Conservation (phyloP, 2,113 vertebrate genomes). For the Cheilinus undulatus region DNA sequence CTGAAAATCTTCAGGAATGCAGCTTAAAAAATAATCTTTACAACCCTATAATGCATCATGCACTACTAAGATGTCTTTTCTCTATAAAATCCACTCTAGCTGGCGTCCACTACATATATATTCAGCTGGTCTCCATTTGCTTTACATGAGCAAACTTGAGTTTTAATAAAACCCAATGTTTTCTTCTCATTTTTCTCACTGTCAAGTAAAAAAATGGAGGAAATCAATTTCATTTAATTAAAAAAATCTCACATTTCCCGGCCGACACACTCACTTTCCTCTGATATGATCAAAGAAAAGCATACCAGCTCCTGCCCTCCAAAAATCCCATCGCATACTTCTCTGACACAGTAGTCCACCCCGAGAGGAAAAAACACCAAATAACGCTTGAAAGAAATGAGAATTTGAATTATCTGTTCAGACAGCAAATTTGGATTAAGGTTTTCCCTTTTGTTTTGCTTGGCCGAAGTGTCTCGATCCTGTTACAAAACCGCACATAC, state of each 20-base stretch:
- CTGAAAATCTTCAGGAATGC: not conserved
- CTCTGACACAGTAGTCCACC: slow-evolving; percentile 47
- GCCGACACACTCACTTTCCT: not conserved
- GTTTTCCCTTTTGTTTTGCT: slow-evolving; percentile 64
- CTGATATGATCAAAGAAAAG: slow-evolving; percentile 50
- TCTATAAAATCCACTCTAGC: slow-evolving; percentile 1
- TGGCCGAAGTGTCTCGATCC: slow-evolving; percentile 50
- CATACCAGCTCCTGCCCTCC: slow-evolving; percentile 9
- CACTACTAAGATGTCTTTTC: not conserved
- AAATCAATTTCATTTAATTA: slow-evolving; percentile 35
- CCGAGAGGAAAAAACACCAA: slow-evolving; percentile 43
- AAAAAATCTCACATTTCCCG: slow-evolving; percentile 35
- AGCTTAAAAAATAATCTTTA: not conserved
- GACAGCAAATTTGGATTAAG: slow-evolving; percentile 73
- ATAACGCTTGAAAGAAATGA: slow-evolving; percentile 42
- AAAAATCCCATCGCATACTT: slow-evolving; percentile 22
- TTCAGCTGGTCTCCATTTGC: slow-evolving; percentile 3
- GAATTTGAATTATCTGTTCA: slow-evolving; percentile 65
- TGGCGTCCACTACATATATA: slow-evolving; percentile 5
- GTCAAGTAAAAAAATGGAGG: not conserved
- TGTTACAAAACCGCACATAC: slow-evolving; percentile 69
- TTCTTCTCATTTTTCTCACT: slow-evolving; percentile 24
- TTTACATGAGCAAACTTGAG: slow-evolving; percentile 12
- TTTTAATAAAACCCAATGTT: slow-evolving; percentile 35
- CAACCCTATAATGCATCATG: not conserved